These are phyloP conservation scores for Eleginops maclovinus DNA, from an alignment of 2,113 vertebrate genomes.

Conservation along the genomic window DNA sequence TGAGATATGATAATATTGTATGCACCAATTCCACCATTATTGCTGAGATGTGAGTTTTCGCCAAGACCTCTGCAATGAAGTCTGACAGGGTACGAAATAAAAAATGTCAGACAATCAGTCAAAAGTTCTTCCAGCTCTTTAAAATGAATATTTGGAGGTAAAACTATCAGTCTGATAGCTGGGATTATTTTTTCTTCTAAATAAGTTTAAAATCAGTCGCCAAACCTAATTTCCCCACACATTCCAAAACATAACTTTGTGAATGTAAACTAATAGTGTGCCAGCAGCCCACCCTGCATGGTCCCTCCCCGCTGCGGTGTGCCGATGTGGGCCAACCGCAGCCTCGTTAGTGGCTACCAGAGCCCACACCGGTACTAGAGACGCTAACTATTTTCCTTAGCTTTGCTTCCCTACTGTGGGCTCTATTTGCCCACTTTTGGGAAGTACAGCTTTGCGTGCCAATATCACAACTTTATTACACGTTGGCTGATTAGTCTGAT, in stretches of 20 bases:
- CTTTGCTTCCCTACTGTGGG: constrained; percentile 5
- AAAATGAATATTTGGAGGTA: background rate
- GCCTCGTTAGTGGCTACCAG: constrained; percentile 18
- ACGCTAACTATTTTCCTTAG: background rate
- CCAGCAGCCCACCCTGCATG: background rate
- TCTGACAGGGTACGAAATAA: background rate
- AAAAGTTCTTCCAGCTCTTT: constrained; percentile 4
- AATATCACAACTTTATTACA: constrained; percentile 51
- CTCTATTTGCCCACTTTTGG: background rate
- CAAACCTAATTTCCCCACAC: background rate
- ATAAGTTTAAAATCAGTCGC: background rate
- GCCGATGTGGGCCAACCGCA: constrained; percentile 3
- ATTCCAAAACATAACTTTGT: background rate
- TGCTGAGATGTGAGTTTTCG: too few species aligned
- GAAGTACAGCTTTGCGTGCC: constrained; percentile 58
- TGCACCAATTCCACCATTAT: background rate
- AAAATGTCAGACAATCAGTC: background rate
- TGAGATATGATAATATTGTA: background rate
- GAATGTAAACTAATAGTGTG: constrained; percentile 3
- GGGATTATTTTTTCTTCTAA: constrained; percentile 5
- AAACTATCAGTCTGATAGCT: background rate
- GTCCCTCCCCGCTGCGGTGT: constrained; percentile 1
- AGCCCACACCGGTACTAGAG: background rate
- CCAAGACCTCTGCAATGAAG: background rate
- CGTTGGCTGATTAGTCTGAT: constrained; percentile 65